These are phyloP conservation scores for Montifringilla adamsi DNA, from an alignment of 2,113 vertebrate genomes.

Conservation along the genomic window DNA sequence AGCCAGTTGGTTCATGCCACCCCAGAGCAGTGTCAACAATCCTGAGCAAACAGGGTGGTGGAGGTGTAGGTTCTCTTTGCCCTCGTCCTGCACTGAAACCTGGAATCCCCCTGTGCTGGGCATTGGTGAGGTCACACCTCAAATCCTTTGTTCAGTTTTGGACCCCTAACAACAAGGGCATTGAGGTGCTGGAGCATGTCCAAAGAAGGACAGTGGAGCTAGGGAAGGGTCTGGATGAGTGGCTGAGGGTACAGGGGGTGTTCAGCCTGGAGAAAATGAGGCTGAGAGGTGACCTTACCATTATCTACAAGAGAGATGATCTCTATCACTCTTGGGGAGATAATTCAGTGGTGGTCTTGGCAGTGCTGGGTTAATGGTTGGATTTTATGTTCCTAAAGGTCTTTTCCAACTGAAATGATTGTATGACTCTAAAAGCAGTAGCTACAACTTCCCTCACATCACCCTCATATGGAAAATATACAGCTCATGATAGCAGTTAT, in stretches of 20 bases:
- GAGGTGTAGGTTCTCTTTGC: background rate
- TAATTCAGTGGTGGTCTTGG: background rate
- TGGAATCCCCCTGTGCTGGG: background rate
- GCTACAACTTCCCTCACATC: background rate
- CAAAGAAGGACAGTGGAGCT: background rate
- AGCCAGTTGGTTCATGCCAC: background rate
- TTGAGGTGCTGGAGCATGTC: background rate
- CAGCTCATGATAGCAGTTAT: rapidly evolving
- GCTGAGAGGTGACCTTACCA: background rate
- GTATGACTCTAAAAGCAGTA: background rate
- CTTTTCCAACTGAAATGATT: background rate
- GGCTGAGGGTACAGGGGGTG: background rate
- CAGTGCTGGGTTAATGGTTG: background rate
- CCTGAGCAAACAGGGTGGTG: background rate
- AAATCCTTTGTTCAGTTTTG: background rate
- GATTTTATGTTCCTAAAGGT: background rate
- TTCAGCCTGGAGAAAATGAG: background rate
- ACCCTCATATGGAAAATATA: background rate
- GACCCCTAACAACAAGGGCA: background rate
- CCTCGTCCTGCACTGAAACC: background rate
- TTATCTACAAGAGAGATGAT: background rate
- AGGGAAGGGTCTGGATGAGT: background rate
- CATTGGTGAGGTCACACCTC: background rate
- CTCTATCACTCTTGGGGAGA: background rate
- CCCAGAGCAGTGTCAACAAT: background rate